Evolutionary conservation across 2,113 vertebrate genomes (phyloP).

Genomic region (Neofelis nebulosa): DNA sequence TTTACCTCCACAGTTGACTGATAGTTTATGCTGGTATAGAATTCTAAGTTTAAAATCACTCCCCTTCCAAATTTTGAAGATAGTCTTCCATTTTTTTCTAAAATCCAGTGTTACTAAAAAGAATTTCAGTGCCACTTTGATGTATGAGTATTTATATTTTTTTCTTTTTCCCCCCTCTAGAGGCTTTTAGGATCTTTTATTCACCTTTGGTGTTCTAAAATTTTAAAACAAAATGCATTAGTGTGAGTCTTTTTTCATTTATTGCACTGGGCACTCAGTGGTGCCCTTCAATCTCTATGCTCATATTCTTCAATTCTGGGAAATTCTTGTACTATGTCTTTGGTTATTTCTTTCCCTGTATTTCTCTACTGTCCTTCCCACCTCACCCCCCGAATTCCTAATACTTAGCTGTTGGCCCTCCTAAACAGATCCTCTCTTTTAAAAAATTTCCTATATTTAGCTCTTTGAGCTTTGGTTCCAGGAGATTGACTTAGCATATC

Average conservation of each 20-base stretch:
- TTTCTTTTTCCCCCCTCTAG: not conserved
- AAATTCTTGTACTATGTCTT: not conserved
- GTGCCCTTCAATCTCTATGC: not conserved
- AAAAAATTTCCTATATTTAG: not conserved
- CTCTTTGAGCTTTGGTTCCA: not conserved
- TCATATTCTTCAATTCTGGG: not conserved
- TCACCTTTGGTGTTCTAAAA: not conserved
- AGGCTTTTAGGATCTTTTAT: not conserved
- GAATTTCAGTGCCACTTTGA: not conserved
- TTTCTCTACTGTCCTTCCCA: not conserved
- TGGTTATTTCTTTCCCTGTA: not conserved
- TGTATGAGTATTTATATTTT: not conserved
- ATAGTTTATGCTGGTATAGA: not conserved
- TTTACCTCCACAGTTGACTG: not conserved
- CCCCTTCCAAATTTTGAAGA: not conserved
- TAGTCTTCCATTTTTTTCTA: not conserved
- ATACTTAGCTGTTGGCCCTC: not conserved
- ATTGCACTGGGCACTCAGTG: not conserved
- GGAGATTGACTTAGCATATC: not conserved
- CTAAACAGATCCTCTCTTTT: not conserved
- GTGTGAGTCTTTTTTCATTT: not conserved
- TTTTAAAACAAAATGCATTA: not conserved
- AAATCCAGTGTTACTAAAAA: not conserved
- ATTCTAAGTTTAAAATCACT: not conserved
- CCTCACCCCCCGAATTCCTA: not conserved